Base-by-base conservation (phyloP, 92 coral and sea anemone genomes). In the Epizoanthus scotinus region DNA sequence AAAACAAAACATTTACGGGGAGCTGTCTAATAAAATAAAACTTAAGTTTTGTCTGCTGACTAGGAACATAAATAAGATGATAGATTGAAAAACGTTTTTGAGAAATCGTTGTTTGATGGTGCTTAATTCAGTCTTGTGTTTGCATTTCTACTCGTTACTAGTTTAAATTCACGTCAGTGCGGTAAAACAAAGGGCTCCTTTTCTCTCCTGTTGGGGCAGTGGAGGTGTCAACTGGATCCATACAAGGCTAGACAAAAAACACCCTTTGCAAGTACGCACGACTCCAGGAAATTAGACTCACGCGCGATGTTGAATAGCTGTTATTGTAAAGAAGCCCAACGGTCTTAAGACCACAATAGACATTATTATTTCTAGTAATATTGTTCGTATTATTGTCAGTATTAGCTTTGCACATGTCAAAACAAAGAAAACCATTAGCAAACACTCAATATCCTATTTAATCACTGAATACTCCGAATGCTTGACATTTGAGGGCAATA, bases 401-500 rank as follows among this genome's bases (percentile, higher is more conserved):
- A 42, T 69, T 65, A 47, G 15, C 74, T 69, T 42, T 69, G 47
- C 57, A 47, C 56, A 69, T n/a, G 29, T 50, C 36, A 28, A 22
- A 53, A 71, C 78, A 71, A 71, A 50, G 78, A 13, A 71, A 36
- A 61, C 78, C 47, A 53, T 71, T 71, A 71, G 57, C 47, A 53
- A 40, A 21, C 27, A 50, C 62, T 52, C 61, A 28, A 3, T 6
- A 6, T 20, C 8, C 38, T 53, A 71, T 71, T 71, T 71, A 53
- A 50, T 27, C 40, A 63, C 19, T 28, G 78, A 71, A 71, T 71
- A 53, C 63, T 15, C 42, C 25, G 20, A 25, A 27, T 50, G 36
- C 47, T 38, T 21, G 73, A 68, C 6, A 18, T 14, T 36, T 53
- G 57, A 14, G 17, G 14, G 28, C 26, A 38, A 28, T 71, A n/a